Evolutionary conservation across 2,113 vertebrate genomes (phyloP).

Genomic region (Rhynchopsitta pachyrhyncha): DNA sequence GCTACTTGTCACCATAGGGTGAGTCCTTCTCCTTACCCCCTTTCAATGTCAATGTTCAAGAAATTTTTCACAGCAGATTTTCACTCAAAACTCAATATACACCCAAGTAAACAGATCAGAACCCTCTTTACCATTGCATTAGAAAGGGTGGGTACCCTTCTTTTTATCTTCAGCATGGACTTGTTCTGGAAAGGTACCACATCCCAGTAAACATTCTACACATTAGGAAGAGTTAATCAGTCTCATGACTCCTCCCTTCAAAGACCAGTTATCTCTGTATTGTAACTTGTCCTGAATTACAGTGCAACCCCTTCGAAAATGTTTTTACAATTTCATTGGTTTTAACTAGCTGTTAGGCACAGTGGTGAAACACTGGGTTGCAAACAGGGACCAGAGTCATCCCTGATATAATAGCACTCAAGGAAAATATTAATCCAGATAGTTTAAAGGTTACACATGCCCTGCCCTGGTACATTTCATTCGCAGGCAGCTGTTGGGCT

Average conservation of each 20-base stretch:
- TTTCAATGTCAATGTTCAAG: neutral
- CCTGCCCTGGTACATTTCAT: neutral
- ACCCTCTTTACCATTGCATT: neutral
- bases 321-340: neutral
- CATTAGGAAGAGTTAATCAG: neutral
- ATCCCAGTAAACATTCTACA: neutral
- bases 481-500: accelerated
- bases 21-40: neutral
- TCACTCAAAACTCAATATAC: conserved; percentile 3
- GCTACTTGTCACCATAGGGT: neutral
- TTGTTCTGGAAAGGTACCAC: neutral
- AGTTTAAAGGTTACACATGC: neutral
- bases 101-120: neutral
- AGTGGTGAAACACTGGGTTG: neutral
- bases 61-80: neutral
- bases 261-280: neutral
- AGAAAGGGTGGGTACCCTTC: neutral
- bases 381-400: neutral
- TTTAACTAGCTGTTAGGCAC: neutral
- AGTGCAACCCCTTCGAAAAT: neutral
- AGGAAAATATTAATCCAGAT: neutral
- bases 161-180: neutral
- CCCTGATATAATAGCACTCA: neutral
- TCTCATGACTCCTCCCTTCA: neutral
- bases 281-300: neutral